Evolutionary conservation across 2,797 vertebrate species (phyloP).

Genomic region (Acridotheres tristis): DNA sequence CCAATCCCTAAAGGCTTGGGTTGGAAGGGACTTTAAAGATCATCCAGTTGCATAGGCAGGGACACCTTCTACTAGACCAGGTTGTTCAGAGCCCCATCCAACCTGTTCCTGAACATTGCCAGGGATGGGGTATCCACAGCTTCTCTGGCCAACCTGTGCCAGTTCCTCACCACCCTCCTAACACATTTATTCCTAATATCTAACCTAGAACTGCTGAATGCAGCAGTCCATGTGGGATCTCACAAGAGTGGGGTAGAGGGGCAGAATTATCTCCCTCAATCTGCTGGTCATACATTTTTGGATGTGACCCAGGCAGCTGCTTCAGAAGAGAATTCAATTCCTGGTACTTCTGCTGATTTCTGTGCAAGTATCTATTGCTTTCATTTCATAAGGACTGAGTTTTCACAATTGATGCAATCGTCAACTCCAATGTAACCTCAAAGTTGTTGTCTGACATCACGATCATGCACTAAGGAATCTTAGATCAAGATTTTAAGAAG

Average conservation of each 20-base stretch:
- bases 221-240: background rate
- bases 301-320: background rate
- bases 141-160: background rate
- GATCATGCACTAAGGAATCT: background rate
- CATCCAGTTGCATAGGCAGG: background rate
- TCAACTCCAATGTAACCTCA: background rate
- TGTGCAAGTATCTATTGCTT: background rate
- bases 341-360: background rate
- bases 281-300: background rate
- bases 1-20: background rate
- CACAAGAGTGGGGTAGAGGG: background rate
- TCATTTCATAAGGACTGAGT: background rate
- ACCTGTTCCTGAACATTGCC: background rate
- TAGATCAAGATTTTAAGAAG: background rate
- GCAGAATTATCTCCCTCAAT: background rate
- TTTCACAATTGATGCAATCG: background rate
- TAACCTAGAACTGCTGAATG: background rate
- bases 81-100: background rate
- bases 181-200: background rate
- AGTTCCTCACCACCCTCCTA: background rate
- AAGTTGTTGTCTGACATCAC: background rate
- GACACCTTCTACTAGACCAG: background rate
- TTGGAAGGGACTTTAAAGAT: background rate
- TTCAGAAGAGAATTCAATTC: background rate
- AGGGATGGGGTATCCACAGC: background rate